Evolutionary conservation across 2,797 vertebrate genomes (phyloP), one percentile per base, ranked within the genome.

Genomic region (Toxotes lorentzi): DNA sequence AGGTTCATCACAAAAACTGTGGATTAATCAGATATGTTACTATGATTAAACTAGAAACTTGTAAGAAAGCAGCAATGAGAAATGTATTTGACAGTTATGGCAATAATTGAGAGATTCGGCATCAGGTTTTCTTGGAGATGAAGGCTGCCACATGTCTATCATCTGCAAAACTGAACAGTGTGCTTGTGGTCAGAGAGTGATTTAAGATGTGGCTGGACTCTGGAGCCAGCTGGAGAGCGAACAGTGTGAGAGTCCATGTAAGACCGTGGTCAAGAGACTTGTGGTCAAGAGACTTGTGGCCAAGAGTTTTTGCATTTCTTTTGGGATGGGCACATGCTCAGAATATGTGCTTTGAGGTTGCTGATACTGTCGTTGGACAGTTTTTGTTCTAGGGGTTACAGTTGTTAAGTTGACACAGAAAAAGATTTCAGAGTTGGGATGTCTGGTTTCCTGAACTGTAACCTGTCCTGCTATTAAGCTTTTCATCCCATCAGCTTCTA

Each of bases 181-280:
- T 41, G 47, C 35, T 67, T 80, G 41, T 71, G 70, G 70, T 85
- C 56, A 68, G 60, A 9, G 27, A 41, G 34, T 73, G 68, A 84
- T 78, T 87, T 58, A 79, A 86, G 71, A 78, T 78, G 61, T 70
- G 78, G 80, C 40, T 78, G 27, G 67, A 78, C 34, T 53, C 24
- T 71, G 74, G 47, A 80, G 71, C 56, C 76, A 74, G 48, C 64
- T 48, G 48, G 21, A 67, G 64, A 67, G 32, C 50, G 21, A 21
- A 53, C 60, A 70, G 51, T 72, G 43, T 70, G 53, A 57, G 61
- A 78, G 69, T 40, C 38, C 13, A 60, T 77, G 47, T 63, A 48
- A 78, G 86, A 83, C 64, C 24, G 10, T 59, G 67, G 82, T 83
- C 65, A 70, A 61, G 76, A 74, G 56, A 43, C 70, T 70, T 76